Evolutionary conservation across 2,113 vertebrate species (phyloP).

Genomic region (Vulpes lagopus): DNA sequence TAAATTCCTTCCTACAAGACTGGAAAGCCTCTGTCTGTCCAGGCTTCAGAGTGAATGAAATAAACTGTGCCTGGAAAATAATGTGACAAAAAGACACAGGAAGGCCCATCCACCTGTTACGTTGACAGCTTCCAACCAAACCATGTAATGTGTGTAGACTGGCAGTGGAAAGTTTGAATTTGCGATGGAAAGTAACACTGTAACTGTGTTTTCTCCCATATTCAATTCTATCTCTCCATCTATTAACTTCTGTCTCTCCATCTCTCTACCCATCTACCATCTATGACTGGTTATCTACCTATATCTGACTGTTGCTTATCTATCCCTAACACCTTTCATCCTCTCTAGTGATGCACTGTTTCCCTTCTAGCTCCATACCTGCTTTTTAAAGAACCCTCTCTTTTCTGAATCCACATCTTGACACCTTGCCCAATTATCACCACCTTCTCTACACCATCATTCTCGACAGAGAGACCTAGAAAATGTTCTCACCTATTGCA

Average conservation of each 20-base stretch:
- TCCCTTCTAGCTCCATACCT: not conserved
- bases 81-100: no score
- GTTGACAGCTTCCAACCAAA: not conserved
- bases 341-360: not conserved
- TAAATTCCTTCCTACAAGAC: not conserved
- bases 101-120: not conserved
- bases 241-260: not conserved
- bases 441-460: not conserved
- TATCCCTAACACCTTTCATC: not conserved
- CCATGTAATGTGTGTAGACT: fast-evolving
- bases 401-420: not conserved
- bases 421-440: no score
- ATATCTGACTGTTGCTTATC: not conserved
- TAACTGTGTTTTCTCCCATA: not conserved
- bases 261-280: not conserved
- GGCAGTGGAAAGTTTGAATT: not conserved
- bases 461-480: not conserved
- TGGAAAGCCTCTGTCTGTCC: not conserved
- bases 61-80: not conserved
- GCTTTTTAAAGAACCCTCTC: not conserved
- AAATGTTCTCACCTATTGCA: not conserved
- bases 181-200: not conserved
- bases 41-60: not conserved
- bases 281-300: not conserved
- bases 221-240: not conserved